phyloP scores from a whole-genome alignment of 2,888 invertebrate genomes.

The Drosophila melanosoma region DNA sequence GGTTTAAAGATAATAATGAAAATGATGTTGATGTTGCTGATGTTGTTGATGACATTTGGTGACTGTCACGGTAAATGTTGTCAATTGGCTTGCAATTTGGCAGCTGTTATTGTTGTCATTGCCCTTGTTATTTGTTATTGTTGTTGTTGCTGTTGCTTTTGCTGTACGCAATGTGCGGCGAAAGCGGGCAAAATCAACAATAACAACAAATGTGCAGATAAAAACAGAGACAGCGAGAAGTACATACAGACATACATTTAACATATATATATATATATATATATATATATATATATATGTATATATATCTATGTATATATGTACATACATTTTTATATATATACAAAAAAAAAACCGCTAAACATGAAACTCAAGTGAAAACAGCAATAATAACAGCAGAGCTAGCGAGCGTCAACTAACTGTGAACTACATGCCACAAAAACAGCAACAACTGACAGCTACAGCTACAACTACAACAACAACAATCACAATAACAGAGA shows the following conservation, averaged over 20 bases:
- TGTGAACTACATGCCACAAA: conserved; percentile 66
- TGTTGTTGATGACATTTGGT: conserved; percentile 40
- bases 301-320: background rate
- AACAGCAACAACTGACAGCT: conserved; percentile 54
- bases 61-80: conserved; percentile 56
- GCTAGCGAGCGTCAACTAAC: conserved; percentile 60
- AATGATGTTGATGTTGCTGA: conserved; percentile 13
- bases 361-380: conserved; percentile 65
- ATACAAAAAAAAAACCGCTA: conserved; percentile 23
- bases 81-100: conserved; percentile 64
- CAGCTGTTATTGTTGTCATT: conserved; percentile 59
- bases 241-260: conserved; percentile 8
- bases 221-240: conserved; percentile 59
- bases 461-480: conserved; percentile 35
- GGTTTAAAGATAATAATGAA: conserved; percentile 42
- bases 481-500: conserved; percentile 40
- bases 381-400: conserved; percentile 45
- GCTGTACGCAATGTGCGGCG: conserved; percentile 39
- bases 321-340: background rate
- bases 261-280: background rate
- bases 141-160: conserved; percentile 16
- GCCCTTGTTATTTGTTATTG: conserved; percentile 50
- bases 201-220: conserved; percentile 65
- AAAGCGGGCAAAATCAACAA: conserved; percentile 54
- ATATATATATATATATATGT: background rate